These are phyloP conservation scores for Gymnodraco acuticeps DNA, from an alignment of 2,797 vertebrate genomes.

Conservation along the genomic window DNA sequence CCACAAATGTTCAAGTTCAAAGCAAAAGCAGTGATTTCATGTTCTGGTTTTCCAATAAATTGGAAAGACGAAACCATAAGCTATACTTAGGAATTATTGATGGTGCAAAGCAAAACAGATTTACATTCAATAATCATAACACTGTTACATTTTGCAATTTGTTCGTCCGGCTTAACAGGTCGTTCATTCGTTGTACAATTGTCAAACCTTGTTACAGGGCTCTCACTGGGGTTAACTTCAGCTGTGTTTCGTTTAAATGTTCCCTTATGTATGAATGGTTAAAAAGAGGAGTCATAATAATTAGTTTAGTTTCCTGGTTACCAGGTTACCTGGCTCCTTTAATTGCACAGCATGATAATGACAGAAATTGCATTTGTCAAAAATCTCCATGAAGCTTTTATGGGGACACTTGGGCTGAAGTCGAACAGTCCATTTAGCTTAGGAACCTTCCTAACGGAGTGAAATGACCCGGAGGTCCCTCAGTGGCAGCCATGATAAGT, in stretches of 20 bases:
- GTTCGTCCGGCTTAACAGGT: neutral
- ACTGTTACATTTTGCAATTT: neutral
- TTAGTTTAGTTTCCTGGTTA: too few species aligned
- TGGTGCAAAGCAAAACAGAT: neutral
- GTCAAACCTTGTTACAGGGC: neutral
- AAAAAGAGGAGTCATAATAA: too few species aligned
- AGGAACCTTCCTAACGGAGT: too few species aligned
- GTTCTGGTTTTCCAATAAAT: neutral
- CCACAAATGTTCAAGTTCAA: too few species aligned
- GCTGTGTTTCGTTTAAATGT: too few species aligned
- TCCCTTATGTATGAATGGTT: too few species aligned
- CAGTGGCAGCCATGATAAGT: too few species aligned
- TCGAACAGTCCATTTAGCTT: too few species aligned
- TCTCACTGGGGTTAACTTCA: too few species aligned
- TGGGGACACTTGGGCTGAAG: neutral
- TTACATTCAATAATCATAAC: neutral
- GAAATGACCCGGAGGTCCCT: too few species aligned
- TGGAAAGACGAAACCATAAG: neutral
- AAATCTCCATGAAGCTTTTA: conserved; percentile 10
- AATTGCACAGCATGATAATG: neutral
- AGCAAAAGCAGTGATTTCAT: neutral
- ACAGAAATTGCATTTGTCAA: neutral
- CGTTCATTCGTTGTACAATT: neutral
- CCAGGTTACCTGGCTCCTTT: neutral
- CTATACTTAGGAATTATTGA: neutral